Base-by-base conservation (phyloP, 2,113 vertebrate genomes). In the Dromiciops gliroides region DNA sequence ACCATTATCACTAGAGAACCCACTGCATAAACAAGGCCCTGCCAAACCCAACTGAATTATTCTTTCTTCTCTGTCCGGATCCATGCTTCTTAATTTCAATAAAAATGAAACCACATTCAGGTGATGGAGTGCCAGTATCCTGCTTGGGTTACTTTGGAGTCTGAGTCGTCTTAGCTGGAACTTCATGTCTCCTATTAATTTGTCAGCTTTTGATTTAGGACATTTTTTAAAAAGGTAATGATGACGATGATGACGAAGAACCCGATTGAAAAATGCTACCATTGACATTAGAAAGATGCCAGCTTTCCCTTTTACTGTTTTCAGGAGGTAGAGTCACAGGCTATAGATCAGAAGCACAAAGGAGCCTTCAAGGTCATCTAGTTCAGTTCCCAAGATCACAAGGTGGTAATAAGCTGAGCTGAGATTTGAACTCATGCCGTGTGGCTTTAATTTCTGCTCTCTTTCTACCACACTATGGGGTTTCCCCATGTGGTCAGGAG, bases 61-160 rank as follows among this genome's bases (percentile, higher is more conserved):
- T 93, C 89, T 93, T 94, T 95, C 44, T 37, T 47, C n/a, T 92
- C 56, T 95, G 11, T 90, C 91, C n/a, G 37, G 75, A 48, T 67
- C 83, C 1, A 44, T 48, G 90, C 37, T 89, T 83, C 51, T 93
- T 96, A 88, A 94, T 95, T 95, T 95, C 67, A 96, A 28, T 91
- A 91, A 89, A 96, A 96, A 50, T 94, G 19, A 52, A 90, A 50
- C 94, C 95, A 92, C 93, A 3, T 93, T 95, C 16, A 52, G 83
- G 26, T 90, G 22, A 50, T 7, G n/a, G 92, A 94, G 37, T n/a
- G 7, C 83, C 93, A 28, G 94, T 94, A 48, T 49, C 26, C 56
- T 92, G 25, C 53, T 95, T 90, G 52, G 3, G 8, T 56, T 95
- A 50, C 91, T 53, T 91, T 89, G 94, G 92, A 92, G 49, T 50